A percentile compares a stretch with the other conserved stretches of the same genome.
phyloP scores from a whole-genome alignment of 2,888 invertebrate genomes.

The Oligia latruncula region DNA sequence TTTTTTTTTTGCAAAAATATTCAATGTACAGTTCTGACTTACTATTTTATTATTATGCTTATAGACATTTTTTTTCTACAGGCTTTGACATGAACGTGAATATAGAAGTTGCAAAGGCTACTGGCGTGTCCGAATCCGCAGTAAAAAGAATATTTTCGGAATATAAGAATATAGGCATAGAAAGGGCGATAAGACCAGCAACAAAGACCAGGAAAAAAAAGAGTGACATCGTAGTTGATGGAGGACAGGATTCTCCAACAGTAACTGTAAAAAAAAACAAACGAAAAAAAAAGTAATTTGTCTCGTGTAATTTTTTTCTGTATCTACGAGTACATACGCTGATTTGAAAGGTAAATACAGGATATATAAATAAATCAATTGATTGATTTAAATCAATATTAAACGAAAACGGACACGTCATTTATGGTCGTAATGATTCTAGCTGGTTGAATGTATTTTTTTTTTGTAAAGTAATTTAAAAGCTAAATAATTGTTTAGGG shows the following conservation, averaged over 20 bases:
- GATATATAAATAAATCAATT: neutral
- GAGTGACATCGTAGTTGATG: neutral
- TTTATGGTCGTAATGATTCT: neutral
- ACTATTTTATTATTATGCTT: neutral
- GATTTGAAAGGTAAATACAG: neutral
- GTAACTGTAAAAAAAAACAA: neutral
- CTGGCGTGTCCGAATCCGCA: constrained; percentile 23
- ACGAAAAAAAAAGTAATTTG: neutral
- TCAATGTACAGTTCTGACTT: neutral
- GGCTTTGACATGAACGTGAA: constrained; percentile 38
- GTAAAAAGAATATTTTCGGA: neutral
- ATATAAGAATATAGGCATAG: neutral
- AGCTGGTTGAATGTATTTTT: neutral
- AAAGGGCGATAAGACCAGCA: constrained; percentile 5
- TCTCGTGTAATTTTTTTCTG: neutral
- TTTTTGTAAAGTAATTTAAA: neutral
- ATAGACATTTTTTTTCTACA: neutral
- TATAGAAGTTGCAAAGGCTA: constrained; percentile 8
- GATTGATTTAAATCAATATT: constrained; percentile 9
- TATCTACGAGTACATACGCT: neutral
- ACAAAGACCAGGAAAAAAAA: neutral
- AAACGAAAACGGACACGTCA: neutral
- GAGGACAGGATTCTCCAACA: neutral
- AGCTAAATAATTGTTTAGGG: neutral
- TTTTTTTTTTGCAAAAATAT: neutral